These are phyloP conservation scores for Koerneria pararmatus DNA, from an alignment of 2,888 invertebrate species.

Conservation along the genomic window DNA sequence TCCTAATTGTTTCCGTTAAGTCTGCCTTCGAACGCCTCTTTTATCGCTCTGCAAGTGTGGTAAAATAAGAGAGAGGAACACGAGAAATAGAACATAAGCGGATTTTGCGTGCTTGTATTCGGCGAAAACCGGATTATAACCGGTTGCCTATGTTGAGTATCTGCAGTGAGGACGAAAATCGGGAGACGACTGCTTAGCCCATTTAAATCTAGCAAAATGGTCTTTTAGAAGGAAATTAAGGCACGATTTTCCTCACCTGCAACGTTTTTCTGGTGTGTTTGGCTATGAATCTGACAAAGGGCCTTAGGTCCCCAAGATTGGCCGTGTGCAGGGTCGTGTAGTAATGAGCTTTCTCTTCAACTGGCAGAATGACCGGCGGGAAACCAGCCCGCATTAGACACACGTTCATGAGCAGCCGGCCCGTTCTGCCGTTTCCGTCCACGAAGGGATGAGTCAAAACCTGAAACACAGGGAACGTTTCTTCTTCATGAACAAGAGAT, in stretches of 20 bases:
- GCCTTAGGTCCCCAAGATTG: conserved; percentile 88
- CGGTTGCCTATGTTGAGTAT: no score
- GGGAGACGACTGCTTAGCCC: no score
- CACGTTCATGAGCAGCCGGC: conserved; percentile 89
- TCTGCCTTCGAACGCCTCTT: no score
- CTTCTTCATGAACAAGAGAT: neutral
- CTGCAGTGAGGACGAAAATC: no score
- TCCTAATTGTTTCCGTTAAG: no score
- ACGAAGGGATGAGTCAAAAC: conserved; percentile 91
- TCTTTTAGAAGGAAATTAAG: neutral
- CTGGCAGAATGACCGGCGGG: conserved; percentile 81
- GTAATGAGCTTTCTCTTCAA: conserved; percentile 57
- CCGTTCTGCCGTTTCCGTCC: conserved; percentile 93
- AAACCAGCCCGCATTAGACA: conserved; percentile 88
- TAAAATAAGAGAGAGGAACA: no score
- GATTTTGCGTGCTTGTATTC: no score
- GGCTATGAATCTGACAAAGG: conserved; percentile 91
- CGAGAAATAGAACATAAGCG: no score
- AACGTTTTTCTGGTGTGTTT: conserved; percentile 45
- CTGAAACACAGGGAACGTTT: conserved; percentile 23
- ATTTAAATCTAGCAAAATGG: no score
- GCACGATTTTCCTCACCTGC: no score
- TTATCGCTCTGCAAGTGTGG: no score
- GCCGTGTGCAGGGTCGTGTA: conserved; percentile 84
- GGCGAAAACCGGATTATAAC: no score